Percentiles rank a stretch among this genome's conserved stretches.
Conservation (phyloP, 1,140 invertebrate species). For the Amphibalanus amphitrite region DNA sequence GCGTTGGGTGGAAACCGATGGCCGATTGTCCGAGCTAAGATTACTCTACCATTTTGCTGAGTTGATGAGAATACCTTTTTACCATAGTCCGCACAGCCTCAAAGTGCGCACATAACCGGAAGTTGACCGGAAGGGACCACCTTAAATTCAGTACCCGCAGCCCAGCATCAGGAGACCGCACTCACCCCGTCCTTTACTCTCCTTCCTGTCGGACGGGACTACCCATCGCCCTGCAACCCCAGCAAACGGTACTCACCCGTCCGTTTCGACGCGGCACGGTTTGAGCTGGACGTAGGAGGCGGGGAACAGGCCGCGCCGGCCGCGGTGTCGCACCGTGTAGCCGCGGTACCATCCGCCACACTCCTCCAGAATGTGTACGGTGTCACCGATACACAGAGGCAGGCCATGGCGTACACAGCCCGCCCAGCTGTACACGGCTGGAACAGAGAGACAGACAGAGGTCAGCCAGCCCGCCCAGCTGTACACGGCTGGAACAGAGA, state of each 20-base stretch:
- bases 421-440: slow-evolving; percentile 78
- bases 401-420: slow-evolving; percentile 61
- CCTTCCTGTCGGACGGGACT: neutral
- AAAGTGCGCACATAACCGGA: too few relatives aligned
- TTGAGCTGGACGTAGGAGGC: slow-evolving; percentile 52
- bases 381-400: slow-evolving; percentile 72
- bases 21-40: too few relatives aligned
- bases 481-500: too few relatives aligned
- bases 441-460: slow-evolving; percentile 25
- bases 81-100: too few relatives aligned
- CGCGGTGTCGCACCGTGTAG: slow-evolving; percentile 56
- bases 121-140: too few relatives aligned
- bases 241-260: slow-evolving; percentile 31
- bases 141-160: too few relatives aligned
- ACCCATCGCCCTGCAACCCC: neutral
- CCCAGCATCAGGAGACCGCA: too few relatives aligned
- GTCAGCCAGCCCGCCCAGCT: neutral
- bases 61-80: too few relatives aligned
- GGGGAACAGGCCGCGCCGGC: slow-evolving; percentile 59
- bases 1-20: too few relatives aligned
- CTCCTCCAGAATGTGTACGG: slow-evolving; percentile 75
- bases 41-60: too few relatives aligned
- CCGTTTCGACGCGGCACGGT: slow-evolving; percentile 55
- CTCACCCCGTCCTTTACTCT: too few relatives aligned
- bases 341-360: slow-evolving; percentile 72